Conservation (phyloP, 2,888 invertebrate genomes). For the Zygothrica quintamaculata region DNA sequence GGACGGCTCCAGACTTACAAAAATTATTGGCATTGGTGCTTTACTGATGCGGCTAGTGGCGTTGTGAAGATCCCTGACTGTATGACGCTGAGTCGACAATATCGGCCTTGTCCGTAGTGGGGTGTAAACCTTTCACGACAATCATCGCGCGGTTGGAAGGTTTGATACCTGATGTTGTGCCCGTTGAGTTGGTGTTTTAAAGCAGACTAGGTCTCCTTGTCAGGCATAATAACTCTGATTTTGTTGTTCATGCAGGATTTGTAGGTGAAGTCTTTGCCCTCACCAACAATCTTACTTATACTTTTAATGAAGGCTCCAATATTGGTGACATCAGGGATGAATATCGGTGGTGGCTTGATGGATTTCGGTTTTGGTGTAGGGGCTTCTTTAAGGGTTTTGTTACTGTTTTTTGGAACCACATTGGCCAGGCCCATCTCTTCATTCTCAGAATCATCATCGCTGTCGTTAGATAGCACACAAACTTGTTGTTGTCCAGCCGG, state of each 20-base stretch:
- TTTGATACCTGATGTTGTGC: neutral
- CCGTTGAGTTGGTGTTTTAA: neutral
- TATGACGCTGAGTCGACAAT: too few relatives aligned
- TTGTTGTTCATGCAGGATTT: too few relatives aligned
- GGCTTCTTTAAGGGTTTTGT: neutral
- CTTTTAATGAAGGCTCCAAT: neutral
- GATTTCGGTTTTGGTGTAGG: neutral
- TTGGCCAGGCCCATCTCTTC: neutral
- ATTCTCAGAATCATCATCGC: neutral
- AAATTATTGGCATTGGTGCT: neutral
- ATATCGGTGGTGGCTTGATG: conserved; percentile 2
- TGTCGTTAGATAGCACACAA: neutral
- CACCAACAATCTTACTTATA: neutral
- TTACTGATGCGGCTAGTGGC: too few relatives aligned
- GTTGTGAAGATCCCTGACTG: too few relatives aligned
- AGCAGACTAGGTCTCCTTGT: too few relatives aligned
- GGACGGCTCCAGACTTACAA: too few relatives aligned
- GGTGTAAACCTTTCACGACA: neutral
- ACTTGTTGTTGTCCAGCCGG: neutral
- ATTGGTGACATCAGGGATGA: too few relatives aligned
- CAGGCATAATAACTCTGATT: too few relatives aligned
- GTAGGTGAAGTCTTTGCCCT: too few relatives aligned
- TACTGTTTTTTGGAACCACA: neutral
- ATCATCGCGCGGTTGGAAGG: conserved; percentile 5
- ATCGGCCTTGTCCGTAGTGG: too few relatives aligned